Base-by-base conservation (phyloP, 2,797 vertebrate genomes). In the Lindbergichthys nudifrons region DNA sequence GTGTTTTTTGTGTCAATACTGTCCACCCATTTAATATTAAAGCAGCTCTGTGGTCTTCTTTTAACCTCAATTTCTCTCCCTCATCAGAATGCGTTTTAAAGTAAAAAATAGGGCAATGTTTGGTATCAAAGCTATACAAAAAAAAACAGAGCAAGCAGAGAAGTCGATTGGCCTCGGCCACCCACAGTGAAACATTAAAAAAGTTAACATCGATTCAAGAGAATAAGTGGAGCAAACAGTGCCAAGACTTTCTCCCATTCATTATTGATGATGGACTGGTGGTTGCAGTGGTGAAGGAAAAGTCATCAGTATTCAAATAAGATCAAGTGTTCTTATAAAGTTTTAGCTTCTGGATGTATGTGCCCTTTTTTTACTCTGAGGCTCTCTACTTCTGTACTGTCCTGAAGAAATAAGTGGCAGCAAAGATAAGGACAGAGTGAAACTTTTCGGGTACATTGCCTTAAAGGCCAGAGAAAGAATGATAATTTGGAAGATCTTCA, bases 11-110 rank as follows among this genome's bases (percentile, higher is more conserved):
- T 85, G 83, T 88, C 87, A 78, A 77, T 48, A 15, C 79, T 68
- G 81, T 71, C 67, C 77, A 56, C 84, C 84, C 75, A 84, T 88
- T 89, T 90, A 81, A 87, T 89, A 86, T 89, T 87, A 87, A 87
- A 92, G 86, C 90, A 88, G 90, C 87, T 89, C 86, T 86, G 84
- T 56, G 83, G 73, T 72, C 67, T 82, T 60, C 67, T 26, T 47
- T 75, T 85, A 65, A 85, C 60, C 42, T 16, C 63, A 45, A 16
- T 70, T 60, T 73, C 59, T 72, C 74, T 79, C 43, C 67, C 70
- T 79, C 71, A 64, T 69, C 54, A 64, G 58, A 71, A 71, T 71
- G 12, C 2, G 32, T 74, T 61, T 64, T 43, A 60, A 77, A 75
- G 30, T 70, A 57, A n/a, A 75, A 90, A 88, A 75, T 70, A 75